These are phyloP conservation scores for Paramisgurnus dabryanus DNA, from an alignment of 2,113 vertebrate genomes.

Conservation along the genomic window DNA sequence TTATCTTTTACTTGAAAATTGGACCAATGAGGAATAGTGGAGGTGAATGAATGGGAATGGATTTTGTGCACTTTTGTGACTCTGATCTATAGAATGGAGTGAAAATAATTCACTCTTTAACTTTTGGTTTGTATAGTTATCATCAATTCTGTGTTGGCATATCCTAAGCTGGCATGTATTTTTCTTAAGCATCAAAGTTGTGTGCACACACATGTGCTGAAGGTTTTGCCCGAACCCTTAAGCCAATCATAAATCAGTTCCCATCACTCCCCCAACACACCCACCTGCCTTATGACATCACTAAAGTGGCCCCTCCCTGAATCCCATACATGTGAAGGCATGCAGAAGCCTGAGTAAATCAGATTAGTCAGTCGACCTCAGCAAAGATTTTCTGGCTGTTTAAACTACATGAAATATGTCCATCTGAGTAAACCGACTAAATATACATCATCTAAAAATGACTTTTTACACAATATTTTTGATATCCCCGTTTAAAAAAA, in stretches of 20 bases:
- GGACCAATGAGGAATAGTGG: too few relatives aligned
- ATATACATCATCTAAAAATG: too few relatives aligned
- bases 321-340: background rate
- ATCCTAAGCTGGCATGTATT: background rate
- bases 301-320: background rate
- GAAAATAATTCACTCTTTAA: too few relatives aligned
- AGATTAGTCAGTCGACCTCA: background rate
- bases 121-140: too few relatives aligned
- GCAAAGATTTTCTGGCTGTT: background rate
- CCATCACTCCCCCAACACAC: background rate
- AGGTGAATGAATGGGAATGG: too few relatives aligned
- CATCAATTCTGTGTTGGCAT: background rate
- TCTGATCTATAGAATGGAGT: too few relatives aligned
- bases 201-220: background rate
- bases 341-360: background rate
- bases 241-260: constrained; percentile 2
- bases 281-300: background rate
- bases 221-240: background rate
- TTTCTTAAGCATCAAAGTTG: background rate
- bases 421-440: too few relatives aligned
- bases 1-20: too few relatives aligned
- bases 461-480: too few relatives aligned
- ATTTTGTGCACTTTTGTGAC: too few relatives aligned
- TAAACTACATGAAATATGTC: too few relatives aligned
- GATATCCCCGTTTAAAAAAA: too few relatives aligned